Evolutionary conservation across 2,888 invertebrate genomes (phyloP).

Genomic region (Drymonia ruficornis): DNA sequence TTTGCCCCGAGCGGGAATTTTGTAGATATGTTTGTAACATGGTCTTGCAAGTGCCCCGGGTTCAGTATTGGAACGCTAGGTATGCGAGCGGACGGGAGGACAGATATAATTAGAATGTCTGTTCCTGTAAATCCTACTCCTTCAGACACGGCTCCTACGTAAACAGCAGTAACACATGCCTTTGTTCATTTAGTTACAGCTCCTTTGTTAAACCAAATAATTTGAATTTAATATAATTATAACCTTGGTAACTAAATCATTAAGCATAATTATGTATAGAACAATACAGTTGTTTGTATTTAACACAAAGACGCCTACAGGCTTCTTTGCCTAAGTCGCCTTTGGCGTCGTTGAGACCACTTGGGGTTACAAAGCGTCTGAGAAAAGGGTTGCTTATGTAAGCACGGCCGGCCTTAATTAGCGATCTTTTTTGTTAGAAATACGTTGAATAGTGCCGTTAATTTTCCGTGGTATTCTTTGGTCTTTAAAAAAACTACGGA

Average conservation of each 20-base stretch:
- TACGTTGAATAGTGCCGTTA: conserved; percentile 11
- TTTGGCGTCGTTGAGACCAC: conserved; percentile 33
- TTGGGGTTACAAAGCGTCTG: conserved; percentile 34
- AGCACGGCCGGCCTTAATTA: conserved; percentile 24
- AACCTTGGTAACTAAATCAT: not conserved
- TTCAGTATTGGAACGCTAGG: conserved; percentile 56
- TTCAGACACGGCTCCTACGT: conserved; percentile 37
- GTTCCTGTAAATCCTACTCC: conserved; percentile 58
- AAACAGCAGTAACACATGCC: conserved; percentile 23
- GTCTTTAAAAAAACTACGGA: conserved; percentile 3
- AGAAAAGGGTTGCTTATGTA: conserved; percentile 43
- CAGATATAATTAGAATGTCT: conserved; percentile 70
- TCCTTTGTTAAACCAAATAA: not conserved
- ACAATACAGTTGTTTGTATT: conserved; percentile 27
- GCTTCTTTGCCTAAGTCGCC: conserved; percentile 51
- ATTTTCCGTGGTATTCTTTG: not conserved
- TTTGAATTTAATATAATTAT: not conserved
- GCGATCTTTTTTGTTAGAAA: conserved; percentile 18
- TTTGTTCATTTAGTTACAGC: conserved; percentile 8
- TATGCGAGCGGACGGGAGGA: conserved; percentile 58
- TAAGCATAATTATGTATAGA: conserved; percentile 22
- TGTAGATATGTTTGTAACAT: conserved; percentile 13
- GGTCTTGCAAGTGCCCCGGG: conserved; percentile 30
- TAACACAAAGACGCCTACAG: conserved; percentile 44
- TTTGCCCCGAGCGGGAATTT: conserved; percentile 14